Evolutionary conservation across 2,797 vertebrate genomes (phyloP).

Genomic region (Scarus forsteni): DNA sequence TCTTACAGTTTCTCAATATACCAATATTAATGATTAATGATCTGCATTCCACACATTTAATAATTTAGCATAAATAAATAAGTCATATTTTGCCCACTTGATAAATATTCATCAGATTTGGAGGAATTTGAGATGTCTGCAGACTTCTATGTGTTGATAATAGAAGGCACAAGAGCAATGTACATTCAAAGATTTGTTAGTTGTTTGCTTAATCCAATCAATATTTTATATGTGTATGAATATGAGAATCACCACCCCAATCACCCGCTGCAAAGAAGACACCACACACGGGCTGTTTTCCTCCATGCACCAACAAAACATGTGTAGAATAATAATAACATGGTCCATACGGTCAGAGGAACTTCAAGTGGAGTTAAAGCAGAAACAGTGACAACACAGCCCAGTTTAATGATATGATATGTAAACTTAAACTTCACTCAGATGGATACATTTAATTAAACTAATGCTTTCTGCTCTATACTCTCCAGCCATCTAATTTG

Average conservation of each 20-base stretch:
- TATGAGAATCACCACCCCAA: conserved; percentile 54
- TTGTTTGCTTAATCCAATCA: conserved; percentile 70
- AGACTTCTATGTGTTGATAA: conserved; percentile 67
- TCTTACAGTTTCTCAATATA: conserved; percentile 78
- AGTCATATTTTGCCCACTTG: conserved; percentile 71
- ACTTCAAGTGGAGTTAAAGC: background rate
- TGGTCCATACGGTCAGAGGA: background rate
- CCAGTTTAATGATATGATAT: background rate
- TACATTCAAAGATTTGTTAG: conserved; percentile 64
- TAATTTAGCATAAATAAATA: conserved; percentile 79
- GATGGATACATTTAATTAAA: too few relatives aligned
- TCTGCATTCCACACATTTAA: conserved; percentile 73
- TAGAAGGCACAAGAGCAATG: conserved; percentile 54
- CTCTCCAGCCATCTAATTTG: too few relatives aligned
- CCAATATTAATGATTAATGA: conserved; percentile 77
- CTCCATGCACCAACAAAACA: conserved; percentile 1
- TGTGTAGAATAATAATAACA: background rate
- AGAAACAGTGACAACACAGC: background rate
- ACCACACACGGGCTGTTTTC: conserved; percentile 10
- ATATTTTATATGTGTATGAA: conserved; percentile 70
- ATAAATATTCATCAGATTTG: conserved; percentile 73
- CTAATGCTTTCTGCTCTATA: too few relatives aligned
- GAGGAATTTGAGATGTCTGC: conserved; percentile 56
- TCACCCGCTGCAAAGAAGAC: conserved; percentile 30
- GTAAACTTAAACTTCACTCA: too few relatives aligned